A percentile compares a stretch with the other conserved stretches of the same genome.
Evolutionary conservation across 2,797 vertebrate genomes (phyloP).

Genomic region (Poeciliopsis presidionis): DNA sequence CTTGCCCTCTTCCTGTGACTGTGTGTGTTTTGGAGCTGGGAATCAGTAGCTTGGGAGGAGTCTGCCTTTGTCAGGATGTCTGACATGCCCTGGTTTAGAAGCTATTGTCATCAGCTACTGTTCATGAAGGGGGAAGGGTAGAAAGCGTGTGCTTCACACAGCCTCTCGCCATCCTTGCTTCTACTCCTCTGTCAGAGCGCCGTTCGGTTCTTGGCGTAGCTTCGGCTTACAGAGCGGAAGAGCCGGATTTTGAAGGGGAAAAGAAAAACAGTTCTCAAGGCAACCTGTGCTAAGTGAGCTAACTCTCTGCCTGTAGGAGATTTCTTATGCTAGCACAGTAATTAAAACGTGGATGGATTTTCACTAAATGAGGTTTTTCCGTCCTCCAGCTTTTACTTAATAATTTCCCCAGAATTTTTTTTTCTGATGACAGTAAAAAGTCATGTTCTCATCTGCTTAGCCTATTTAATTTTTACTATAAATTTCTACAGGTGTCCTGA

Average conservation of each 20-base stretch:
- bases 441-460: neutral
- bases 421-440: constrained; percentile 3
- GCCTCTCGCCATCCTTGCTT: constrained; percentile 57
- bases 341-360: constrained; percentile 35
- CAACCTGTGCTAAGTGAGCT: constrained; percentile 21
- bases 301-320: constrained; percentile 19
- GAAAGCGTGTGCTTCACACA: constrained; percentile 64
- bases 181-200: constrained; percentile 39
- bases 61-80: constrained; percentile 80
- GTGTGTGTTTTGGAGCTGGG: constrained; percentile 71
- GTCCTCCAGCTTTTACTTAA: constrained; percentile 41
- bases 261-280: constrained; percentile 10
- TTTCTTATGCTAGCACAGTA: constrained; percentile 26
- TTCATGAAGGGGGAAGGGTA: constrained; percentile 73
- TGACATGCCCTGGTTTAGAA: constrained; percentile 81
- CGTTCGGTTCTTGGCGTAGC: constrained; percentile 46
- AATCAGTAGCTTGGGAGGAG: constrained; percentile 77
- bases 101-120: constrained; percentile 83
- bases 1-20: constrained; percentile 67
- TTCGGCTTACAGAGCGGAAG: constrained; percentile 15
- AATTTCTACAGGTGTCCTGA: neutral
- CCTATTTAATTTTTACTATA: neutral
- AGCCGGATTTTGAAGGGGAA: constrained; percentile 8
- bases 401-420: constrained; percentile 27
- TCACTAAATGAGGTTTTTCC: constrained; percentile 46